Evolutionary conservation across 2,797 vertebrate species (phyloP), one percentile per base, ranked within the genome.

Genomic region (Todus mexicanus): DNA sequence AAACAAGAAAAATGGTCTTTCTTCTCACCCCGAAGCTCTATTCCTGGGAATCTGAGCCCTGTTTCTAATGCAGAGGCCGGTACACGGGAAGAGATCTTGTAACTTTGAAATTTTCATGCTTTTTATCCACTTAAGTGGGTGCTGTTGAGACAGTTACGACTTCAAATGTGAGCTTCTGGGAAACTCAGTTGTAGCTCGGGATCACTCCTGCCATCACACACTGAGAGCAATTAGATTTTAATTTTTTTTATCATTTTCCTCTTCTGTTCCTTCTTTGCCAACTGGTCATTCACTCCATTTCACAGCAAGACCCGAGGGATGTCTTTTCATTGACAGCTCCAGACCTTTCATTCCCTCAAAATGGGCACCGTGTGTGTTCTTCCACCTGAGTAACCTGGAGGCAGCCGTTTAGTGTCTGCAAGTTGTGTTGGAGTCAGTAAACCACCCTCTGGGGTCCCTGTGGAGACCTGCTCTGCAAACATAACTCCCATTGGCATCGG

Each of bases 261-360:
- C 31, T 15, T 12, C 11, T 43, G 20, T 68, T 12, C 15, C 10
- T 15, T 57, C 59, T 45, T 43, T 9, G 8, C 74, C 4, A 2
- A 19, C 53, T 68, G 60, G 21, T 87, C 74, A 90, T 94, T 87
- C 88, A 81, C 93, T 96, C 92, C 42, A 65, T 90, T 94, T 91
- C 84, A 76, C 16, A 12, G 31, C 11, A n/a, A 72, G n/a, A 79
- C 68, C 42, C 0, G 0, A 57, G 78, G 69, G 77, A 1, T 56
- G 84, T 84, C 61, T 91, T 64, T 89, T 69, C 80, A 64, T 60
- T 93, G 74, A 71, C 45, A 31, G 6, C 38, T 51, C 90, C 65
- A 72, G 61, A 54, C 16, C 6, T 66, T 79, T 82, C 45, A 48
- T 9, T 31, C 23, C n/a, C 35, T 43, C 3, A 1, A 16, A 51